Conservation (phyloP, 2,888 invertebrate species). For the Cosmia pyralina region DNA sequence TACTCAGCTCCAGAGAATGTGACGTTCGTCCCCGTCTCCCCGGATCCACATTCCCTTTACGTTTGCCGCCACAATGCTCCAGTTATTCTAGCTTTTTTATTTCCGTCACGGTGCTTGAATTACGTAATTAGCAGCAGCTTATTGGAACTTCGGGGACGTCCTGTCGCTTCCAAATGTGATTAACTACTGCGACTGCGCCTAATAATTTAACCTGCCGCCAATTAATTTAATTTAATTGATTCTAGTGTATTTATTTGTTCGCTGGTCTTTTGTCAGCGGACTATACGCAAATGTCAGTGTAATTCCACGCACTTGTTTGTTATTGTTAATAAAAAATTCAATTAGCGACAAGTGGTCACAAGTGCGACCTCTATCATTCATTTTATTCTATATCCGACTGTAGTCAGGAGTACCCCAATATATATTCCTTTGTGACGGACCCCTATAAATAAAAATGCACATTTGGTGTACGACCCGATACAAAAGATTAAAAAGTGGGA, state of each 20-base stretch:
- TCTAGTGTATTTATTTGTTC: conserved; percentile 23
- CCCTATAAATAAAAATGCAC: conserved; percentile 87
- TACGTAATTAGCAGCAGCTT: conserved; percentile 87
- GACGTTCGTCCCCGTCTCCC: conserved; percentile 59
- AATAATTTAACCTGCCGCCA: conserved; percentile 71
- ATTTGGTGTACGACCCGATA: conserved; percentile 84
- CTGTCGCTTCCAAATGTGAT: conserved; percentile 78
- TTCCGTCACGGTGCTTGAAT: conserved; percentile 87
- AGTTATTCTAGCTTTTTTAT: conserved; percentile 82
- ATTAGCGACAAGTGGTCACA: conserved; percentile 87
- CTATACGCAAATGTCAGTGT: conserved; percentile 55
- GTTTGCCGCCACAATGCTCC: conserved; percentile 79
- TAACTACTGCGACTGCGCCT: conserved; percentile 71
- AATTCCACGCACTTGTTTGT: conserved; percentile 75
- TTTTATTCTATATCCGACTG: conserved; percentile 73
- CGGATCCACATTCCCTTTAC: conserved; percentile 75
- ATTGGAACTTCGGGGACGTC: conserved; percentile 80
- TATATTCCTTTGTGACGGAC: conserved; percentile 73
- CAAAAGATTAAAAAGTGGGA: conserved; percentile 86
- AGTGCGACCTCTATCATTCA: conserved; percentile 85
- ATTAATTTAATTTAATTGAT: conserved; percentile 54
- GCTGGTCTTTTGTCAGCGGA: conserved; percentile 26
- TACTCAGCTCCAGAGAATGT: conserved; percentile 63
- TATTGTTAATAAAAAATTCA: conserved; percentile 79
- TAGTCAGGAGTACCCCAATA: conserved; percentile 64